Evolutionary conservation across 2,113 vertebrate species (phyloP).

Genomic region (Tamias sibiricus): DNA sequence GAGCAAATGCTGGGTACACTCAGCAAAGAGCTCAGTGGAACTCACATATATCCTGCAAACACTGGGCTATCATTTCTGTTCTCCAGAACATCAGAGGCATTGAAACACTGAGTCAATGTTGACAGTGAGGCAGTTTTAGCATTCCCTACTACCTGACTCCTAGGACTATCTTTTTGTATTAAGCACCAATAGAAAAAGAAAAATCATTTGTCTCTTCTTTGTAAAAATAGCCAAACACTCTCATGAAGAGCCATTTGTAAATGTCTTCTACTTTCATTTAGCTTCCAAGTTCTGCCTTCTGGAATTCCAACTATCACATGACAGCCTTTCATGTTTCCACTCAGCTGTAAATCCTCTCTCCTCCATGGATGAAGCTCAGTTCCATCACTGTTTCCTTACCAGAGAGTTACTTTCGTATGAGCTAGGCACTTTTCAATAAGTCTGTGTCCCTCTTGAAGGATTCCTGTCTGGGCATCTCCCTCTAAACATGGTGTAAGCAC

Average conservation of each 20-base stretch:
- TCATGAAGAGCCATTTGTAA: neutral
- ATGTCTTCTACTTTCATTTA: neutral
- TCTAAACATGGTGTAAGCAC: neutral
- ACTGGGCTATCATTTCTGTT: neutral
- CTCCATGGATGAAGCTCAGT: neutral
- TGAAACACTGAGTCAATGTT: neutral
- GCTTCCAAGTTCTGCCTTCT: neutral
- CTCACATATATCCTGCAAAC: neutral
- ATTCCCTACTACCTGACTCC: neutral
- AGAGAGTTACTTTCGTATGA: neutral
- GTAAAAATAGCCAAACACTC: neutral
- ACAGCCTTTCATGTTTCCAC: neutral
- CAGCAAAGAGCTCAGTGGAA: neutral
- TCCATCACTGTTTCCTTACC: neutral
- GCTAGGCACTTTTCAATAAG: neutral
- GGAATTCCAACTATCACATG: neutral
- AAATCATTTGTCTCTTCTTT: neutral
- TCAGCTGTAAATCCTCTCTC: neutral
- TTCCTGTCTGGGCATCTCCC: neutral
- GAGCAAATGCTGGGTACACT: neutral
- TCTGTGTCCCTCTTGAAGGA: neutral
- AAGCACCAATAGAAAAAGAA: neutral
- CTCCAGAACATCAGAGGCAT: neutral
- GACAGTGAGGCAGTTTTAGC: neutral
- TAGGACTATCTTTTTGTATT: neutral